phyloP scores from a whole-genome alignment of 2,888 invertebrate species.

The Apodemia hepburni region DNA sequence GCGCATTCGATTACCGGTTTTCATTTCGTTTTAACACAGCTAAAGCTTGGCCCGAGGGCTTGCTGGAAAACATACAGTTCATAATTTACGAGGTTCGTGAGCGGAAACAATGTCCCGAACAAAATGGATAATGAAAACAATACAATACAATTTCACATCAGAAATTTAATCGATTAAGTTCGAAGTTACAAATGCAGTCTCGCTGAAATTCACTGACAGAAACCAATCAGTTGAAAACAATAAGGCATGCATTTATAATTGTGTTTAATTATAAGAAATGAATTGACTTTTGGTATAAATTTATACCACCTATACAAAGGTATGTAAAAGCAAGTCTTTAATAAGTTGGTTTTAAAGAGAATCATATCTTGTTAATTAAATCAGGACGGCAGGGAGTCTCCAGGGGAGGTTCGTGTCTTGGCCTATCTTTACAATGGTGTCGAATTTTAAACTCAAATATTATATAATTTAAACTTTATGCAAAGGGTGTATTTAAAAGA shows the following conservation, averaged over 20 bases:
- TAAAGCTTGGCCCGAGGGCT: conserved; percentile 62
- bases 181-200: conserved; percentile 51
- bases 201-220: conserved; percentile 41
- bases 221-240: conserved; percentile 18
- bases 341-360: conserved; percentile 67
- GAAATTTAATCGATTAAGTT: conserved; percentile 62
- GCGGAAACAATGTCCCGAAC: conserved; percentile 68
- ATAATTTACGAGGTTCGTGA: conserved; percentile 71
- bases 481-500: conserved; percentile 52
- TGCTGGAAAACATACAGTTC: conserved; percentile 63
- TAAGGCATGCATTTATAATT: conserved; percentile 17
- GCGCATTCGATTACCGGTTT: conserved; percentile 76
- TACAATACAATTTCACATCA: conserved; percentile 63
- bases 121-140: conserved; percentile 71
- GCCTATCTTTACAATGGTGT: conserved; percentile 58
- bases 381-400: conserved; percentile 70
- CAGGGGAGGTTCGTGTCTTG: conserved; percentile 53
- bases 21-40: conserved; percentile 73
- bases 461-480: conserved; percentile 72
- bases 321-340: conserved; percentile 18
- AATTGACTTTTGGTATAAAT: background rate
- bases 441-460: conserved; percentile 69
- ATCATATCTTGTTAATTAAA: conserved; percentile 79
- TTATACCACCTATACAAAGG: background rate
- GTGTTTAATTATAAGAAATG: conserved; percentile 13